A percentile compares a stretch with the other conserved stretches of the same genome.
Evolutionary conservation across 2,797 vertebrate species (phyloP).

Genomic region (Hippopotamyrus pictus): DNA sequence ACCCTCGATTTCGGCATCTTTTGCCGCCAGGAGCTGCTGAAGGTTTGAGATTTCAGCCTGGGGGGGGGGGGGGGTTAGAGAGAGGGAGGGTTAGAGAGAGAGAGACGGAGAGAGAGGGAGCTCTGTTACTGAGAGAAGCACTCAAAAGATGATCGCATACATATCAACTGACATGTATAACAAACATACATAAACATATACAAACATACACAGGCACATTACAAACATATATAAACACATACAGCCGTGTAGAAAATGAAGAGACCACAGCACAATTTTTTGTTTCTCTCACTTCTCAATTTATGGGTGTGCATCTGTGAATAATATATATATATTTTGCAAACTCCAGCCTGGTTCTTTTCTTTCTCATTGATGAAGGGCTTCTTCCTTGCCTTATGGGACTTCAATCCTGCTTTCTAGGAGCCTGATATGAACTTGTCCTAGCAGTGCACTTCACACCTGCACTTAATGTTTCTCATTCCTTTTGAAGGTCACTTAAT

Average conservation of each 20-base stretch:
- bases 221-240: slow-evolving; percentile 6
- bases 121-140: not conserved
- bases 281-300: not conserved
- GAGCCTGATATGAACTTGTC: not conserved
- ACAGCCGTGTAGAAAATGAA: not conserved
- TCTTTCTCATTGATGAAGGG: too few relatives aligned
- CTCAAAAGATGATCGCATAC: not conserved
- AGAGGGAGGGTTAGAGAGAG: too few relatives aligned
- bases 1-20: slow-evolving; percentile 86
- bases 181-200: not conserved
- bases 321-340: not conserved
- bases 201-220: not conserved
- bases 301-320: not conserved
- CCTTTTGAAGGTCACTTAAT: too few relatives aligned
- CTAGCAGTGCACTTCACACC: too few relatives aligned
- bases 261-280: not conserved
- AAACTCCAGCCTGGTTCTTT: too few relatives aligned
- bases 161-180: not conserved
- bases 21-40: slow-evolving; percentile 79
- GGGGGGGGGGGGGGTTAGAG: not conserved
- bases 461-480: too few relatives aligned
- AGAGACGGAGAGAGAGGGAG: not conserved
- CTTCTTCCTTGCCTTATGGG: too few relatives aligned
- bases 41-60: slow-evolving; percentile 86
- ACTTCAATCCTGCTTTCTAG: not conserved